Evolutionary conservation across 2,797 vertebrate genomes (phyloP).

Genomic region (Paratrypauchen microcephalus): DNA sequence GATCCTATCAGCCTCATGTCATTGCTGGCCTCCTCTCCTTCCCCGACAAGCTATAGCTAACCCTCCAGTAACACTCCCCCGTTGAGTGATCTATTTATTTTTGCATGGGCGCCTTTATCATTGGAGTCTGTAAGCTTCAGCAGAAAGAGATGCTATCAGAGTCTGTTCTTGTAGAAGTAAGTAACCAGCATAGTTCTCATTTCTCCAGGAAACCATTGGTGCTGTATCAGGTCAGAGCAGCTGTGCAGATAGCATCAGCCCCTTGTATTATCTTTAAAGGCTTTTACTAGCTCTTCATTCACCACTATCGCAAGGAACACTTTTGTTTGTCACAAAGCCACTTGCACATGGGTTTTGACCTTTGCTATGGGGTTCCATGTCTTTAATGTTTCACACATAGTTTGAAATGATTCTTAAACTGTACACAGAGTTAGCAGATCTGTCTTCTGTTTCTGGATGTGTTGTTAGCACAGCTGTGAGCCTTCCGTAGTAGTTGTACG

Average conservation of each 20-base stretch:
- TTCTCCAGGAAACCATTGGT: conserved; percentile 52
- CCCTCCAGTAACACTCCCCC: conserved; percentile 65
- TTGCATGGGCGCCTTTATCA: conserved; percentile 71
- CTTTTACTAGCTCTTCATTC: conserved; percentile 21
- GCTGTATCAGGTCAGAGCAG: conserved; percentile 60
- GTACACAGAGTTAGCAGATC: conserved; percentile 22
- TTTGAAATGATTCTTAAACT: conserved; percentile 24
- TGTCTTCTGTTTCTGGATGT: conserved; percentile 16
- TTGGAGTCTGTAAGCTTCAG: conserved; percentile 59
- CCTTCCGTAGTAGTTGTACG: conserved; percentile 44
- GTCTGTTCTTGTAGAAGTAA: conserved; percentile 55
- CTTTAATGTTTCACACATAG: conserved; percentile 23
- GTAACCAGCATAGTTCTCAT: conserved; percentile 48
- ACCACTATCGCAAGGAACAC: conserved; percentile 41
- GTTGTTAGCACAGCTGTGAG: conserved; percentile 49
- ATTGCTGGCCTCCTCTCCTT: conserved; percentile 51
- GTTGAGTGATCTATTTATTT: conserved; percentile 74
- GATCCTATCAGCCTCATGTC: conserved; percentile 56
- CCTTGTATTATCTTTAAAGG: conserved; percentile 13
- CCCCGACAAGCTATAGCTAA: conserved; percentile 50
- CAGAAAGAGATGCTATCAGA: conserved; percentile 61
- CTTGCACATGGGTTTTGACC: conserved; percentile 44
- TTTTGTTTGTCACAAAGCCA: conserved; percentile 59
- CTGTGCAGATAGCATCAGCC: conserved; percentile 50
- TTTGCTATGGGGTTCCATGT: conserved; percentile 39